Conservation (phyloP, 2,113 vertebrate genomes). For the Neolamprologus brichardi region DNA sequence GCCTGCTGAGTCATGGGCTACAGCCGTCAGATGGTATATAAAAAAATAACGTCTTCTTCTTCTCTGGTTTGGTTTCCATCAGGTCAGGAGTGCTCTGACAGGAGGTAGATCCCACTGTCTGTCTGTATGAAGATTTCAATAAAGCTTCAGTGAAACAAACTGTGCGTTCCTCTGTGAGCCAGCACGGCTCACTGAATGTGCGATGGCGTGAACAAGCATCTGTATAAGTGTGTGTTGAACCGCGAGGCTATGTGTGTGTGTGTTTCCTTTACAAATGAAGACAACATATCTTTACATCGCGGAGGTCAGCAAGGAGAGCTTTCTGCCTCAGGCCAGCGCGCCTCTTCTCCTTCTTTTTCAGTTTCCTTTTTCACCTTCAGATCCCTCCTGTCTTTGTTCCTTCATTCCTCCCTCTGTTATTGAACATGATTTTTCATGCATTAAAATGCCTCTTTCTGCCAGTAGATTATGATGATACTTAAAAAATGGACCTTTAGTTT, state of each 20-base stretch:
- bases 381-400: neutral
- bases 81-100: neutral
- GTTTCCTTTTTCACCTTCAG: neutral
- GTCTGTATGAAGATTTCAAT: neutral
- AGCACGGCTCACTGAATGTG: constrained; percentile 2
- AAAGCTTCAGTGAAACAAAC: neutral
- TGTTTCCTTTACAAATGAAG: neutral
- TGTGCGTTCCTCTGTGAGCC: neutral
- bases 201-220: neutral
- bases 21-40: neutral
- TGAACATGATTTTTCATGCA: neutral
- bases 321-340: neutral
- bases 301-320: neutral
- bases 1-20: neutral
- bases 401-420: neutral
- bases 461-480: neutral
- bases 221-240: constrained; percentile 11
- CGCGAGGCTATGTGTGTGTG: neutral
- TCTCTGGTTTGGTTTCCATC: neutral
- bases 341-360: neutral
- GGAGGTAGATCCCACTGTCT: neutral
- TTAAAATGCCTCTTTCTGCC: neutral
- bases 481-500: neutral
- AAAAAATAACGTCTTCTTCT: neutral
- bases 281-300: neutral